A percentile compares a stretch with the other conserved stretches of the same genome.
Conservation (phyloP, 2,113 vertebrate species). For the Oreocharis arfaki region DNA sequence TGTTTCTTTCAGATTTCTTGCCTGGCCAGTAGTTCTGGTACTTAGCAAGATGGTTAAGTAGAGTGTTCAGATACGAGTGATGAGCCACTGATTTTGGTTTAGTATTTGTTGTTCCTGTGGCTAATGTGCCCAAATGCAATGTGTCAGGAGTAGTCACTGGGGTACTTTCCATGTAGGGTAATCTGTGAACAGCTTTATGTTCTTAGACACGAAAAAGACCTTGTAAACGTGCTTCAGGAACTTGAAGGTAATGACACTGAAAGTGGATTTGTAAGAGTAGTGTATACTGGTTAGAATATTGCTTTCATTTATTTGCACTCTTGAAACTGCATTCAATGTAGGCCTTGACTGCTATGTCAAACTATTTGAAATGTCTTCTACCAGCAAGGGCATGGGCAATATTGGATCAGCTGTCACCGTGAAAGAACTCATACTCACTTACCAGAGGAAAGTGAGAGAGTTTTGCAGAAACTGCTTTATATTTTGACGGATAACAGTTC, state of each 20-base stretch:
- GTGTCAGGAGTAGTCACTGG: background rate
- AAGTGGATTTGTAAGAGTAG: background rate
- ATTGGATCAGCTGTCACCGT: background rate
- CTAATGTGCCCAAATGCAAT: background rate
- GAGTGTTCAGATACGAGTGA: background rate
- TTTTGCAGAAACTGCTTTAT: background rate
- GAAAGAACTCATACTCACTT: background rate
- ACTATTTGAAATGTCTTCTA: background rate
- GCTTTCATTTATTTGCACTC: background rate
- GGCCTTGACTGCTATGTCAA: background rate
- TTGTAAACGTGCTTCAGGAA: background rate
- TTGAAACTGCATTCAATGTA: background rate
- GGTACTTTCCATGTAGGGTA: background rate
- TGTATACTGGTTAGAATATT: background rate
- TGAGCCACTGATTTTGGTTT: background rate
- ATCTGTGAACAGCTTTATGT: accelerated
- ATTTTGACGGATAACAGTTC: background rate
- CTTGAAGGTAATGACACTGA: background rate
- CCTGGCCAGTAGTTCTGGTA: background rate
- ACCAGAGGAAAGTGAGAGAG: background rate
- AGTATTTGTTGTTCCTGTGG: background rate
- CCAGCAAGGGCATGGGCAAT: background rate
- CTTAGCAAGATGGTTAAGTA: background rate
- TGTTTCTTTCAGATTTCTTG: background rate
- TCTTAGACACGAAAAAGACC: background rate